phyloP scores from a whole-genome alignment of 2,888 invertebrate genomes.

The Cephalotes varians region DNA sequence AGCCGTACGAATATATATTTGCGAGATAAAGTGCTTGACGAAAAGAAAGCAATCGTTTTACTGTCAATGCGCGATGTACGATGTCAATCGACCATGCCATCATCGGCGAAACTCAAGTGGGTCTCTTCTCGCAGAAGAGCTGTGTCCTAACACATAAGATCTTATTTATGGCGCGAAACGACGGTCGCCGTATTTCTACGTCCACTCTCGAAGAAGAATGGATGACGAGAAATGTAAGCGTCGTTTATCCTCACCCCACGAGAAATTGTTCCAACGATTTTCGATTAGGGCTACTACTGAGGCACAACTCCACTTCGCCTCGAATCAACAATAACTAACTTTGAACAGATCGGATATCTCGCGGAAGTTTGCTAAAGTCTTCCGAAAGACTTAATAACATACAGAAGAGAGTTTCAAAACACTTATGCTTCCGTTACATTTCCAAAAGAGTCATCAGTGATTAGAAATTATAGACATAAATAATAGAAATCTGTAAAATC shows the following conservation, averaged over 20 bases:
- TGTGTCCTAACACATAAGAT: background rate
- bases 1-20: background rate
- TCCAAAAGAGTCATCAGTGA: background rate
- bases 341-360: slow-evolving; percentile 19
- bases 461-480: background rate
- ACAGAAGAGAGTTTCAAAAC: background rate
- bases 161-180: slow-evolving; percentile 40
- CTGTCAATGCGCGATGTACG: background rate
- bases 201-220: slow-evolving; percentile 21
- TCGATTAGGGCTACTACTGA: slow-evolving; percentile 21
- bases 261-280: slow-evolving; percentile 53
- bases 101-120: background rate
- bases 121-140: background rate
- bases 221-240: slow-evolving; percentile 28
- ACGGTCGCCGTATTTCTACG: slow-evolving; percentile 12
- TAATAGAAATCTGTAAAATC: background rate
- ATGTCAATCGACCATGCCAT: background rate
- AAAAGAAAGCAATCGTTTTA: background rate
- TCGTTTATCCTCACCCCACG: slow-evolving; percentile 23
- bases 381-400: background rate
- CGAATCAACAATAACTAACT: slow-evolving; percentile 51
- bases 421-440: background rate
- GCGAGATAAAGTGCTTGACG: background rate
- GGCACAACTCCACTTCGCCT: background rate
- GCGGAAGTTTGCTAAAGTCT: slow-evolving; percentile 5